phyloP scores from a whole-genome alignment of 2,797 vertebrate genomes.

The Sebastes melanostomus region DNA sequence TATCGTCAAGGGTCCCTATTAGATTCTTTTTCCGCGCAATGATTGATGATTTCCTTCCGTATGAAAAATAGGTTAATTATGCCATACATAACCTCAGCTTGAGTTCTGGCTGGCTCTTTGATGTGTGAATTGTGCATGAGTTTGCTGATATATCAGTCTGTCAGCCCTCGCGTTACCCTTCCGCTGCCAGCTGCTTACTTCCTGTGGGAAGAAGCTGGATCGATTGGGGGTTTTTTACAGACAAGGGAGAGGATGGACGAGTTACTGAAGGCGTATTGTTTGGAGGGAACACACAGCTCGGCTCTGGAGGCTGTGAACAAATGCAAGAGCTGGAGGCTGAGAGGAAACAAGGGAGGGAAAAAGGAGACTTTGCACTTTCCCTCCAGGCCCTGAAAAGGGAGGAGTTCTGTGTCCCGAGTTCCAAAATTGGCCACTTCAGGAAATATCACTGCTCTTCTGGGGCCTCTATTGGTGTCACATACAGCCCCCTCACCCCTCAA shows the following conservation, averaged over 20 bases:
- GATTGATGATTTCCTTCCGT: conserved; percentile 42
- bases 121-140: conserved; percentile 28
- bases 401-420: conserved; percentile 28
- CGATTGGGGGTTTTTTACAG: conserved; percentile 15
- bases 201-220: conserved; percentile 52
- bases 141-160: conserved; percentile 23
- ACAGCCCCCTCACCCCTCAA: conserved; percentile 30
- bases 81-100: not conserved
- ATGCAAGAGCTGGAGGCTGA: conserved; percentile 47
- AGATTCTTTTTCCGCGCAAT: conserved; percentile 10
- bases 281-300: conserved; percentile 51
- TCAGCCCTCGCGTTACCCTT: conserved; percentile 6
- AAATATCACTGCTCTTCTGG: conserved; percentile 51
- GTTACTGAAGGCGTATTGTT: conserved; percentile 68
- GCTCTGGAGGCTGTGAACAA: conserved; percentile 44
- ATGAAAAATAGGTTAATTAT: conserved; percentile 42
- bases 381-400: conserved; percentile 7
- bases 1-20: not conserved
- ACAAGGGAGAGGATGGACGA: conserved; percentile 23
- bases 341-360: conserved; percentile 48
- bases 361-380: conserved; percentile 38
- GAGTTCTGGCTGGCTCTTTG: conserved; percentile 23
- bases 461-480: conserved; percentile 45
- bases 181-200: conserved; percentile 44
- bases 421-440: conserved; percentile 64